Base-by-base conservation (phyloP, 2,888 invertebrate genomes). In the Tetheella fluctuosa region DNA sequence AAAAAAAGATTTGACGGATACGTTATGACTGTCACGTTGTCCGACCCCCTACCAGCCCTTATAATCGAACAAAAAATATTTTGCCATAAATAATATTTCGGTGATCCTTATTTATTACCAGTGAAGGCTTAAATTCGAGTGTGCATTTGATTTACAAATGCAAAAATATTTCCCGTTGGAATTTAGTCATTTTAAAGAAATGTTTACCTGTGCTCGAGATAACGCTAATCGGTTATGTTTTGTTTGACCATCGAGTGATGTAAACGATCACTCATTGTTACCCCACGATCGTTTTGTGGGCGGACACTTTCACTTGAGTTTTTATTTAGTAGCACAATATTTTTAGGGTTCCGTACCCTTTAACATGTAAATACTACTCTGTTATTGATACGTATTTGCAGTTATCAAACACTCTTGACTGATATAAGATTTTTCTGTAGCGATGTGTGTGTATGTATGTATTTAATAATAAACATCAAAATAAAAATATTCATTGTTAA, bases 151-250 rank as follows among this genome's bases (percentile, higher is more conserved):
- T 20, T 20, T 17, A 3, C 13, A 30, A 17, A 13, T 48, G 48
- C 48, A 7, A 48, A 48, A 48, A 25, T 20, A 58, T 54, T 10
- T 59, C 12, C 56, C 10, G 53, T 15, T 52, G 72, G 79, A 84
- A 87, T 88, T 83, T 80, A 85, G 84, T 84, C 77, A 81, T 87
- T 84, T 81, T 79, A 61, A 69, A 77, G 80, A 86, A 39, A 81
- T 85, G 83, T 84, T 86, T 90, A 89, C 89, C 89, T 86, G 84
- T 75, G 63, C 69, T 56, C 67, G 42, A 83, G 89, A 91, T 91
- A 89, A 88, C 73, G 70, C 81, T 90, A 90, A 91, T 91, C 91
- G 84, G 85, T 89, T 84, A 88, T 83, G 81, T 84, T 88, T 87
- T 90, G 86, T 90, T 91, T 89, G 84, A 76, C 74, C 68, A 71